These are phyloP conservation scores for Caenorhabditis angaria DNA, from an alignment of 2,888 invertebrate genomes.

Conservation along the genomic window DNA sequence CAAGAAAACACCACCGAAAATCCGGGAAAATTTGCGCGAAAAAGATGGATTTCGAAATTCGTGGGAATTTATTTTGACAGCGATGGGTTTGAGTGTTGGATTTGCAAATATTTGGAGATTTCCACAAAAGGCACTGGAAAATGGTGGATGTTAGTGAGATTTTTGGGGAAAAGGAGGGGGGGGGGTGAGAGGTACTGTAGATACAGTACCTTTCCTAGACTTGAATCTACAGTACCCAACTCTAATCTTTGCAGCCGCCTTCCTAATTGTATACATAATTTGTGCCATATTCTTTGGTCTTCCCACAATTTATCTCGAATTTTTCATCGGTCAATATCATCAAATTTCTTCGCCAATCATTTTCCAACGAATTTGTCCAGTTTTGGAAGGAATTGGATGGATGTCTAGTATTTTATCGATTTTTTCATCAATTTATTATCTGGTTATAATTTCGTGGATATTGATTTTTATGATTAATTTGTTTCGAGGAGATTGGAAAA, in stretches of 20 bases:
- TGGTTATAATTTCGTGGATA: slow-evolving; percentile 64
- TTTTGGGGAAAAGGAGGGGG: no score
- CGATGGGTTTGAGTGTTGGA: slow-evolving; percentile 66
- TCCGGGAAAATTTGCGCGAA: no score
- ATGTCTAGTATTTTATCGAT: slow-evolving; percentile 93
- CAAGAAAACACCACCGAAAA: no score
- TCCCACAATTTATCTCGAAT: slow-evolving; percentile 71
- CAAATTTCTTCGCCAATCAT: slow-evolving; percentile 16
- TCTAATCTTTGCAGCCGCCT: slow-evolving; percentile 68
- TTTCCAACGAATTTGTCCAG: slow-evolving; percentile 20
- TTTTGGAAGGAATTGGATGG: slow-evolving; percentile 79
- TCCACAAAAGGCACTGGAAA: slow-evolving; percentile 15
- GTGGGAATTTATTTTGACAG: slow-evolving; percentile 67
- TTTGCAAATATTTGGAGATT: slow-evolving; percentile 58
- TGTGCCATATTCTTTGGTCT: slow-evolving; percentile 71
- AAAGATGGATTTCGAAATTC: no score
- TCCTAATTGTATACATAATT: slow-evolving; percentile 72
- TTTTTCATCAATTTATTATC: slow-evolving; percentile 72
- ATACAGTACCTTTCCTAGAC: no score
- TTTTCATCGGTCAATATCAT: slow-evolving; percentile 68
- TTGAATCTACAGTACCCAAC: slow-evolving; percentile 63
- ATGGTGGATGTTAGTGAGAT: slow-evolving; percentile 59
- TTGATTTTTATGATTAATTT: slow-evolving; percentile 51
- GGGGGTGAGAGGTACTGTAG: no score
- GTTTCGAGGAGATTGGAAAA: slow-evolving; percentile 6